Base-by-base conservation (phyloP, 64 coral and sea anemone species). In the Stichodactyla mertensii region DNA sequence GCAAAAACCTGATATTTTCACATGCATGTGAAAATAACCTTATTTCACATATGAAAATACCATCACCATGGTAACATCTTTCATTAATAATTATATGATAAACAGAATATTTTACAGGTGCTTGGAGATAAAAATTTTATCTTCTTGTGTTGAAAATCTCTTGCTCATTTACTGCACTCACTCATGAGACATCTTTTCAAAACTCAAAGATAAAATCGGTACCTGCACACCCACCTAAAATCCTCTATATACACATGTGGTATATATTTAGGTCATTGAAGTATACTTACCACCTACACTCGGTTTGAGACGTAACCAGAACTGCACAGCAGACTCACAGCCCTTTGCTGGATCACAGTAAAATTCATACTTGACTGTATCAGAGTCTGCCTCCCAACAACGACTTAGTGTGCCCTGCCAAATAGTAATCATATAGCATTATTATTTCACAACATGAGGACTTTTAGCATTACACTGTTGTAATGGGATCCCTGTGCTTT, bases 331-430 rank as follows among this genome's bases (percentile, higher is more conserved):
- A 19, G 78, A 71, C 19, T 85, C 94, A n/a, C 94, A 95, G 4
- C 94, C 94, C 62, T 71, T 53, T 13, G 55, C 88, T 52, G 94
- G 51, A n/a, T 95, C 88, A 84, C 94, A 95, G 61, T 90, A 95
- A 62, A 95, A 95, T 60, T 95, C 94, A 85, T 87, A 95, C 15
- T 90, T 87, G 24, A 90, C 85, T 16, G 57, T 92, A 52, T 92
- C 85, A 28, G 85, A 18, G 53, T 86, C 55, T 6, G 94, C 91
- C 20, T 86, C 83, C 82, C 28, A 92, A 64, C 94, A 95, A n/a
- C n/a, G 52, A 57, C 57, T 71, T n/a, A 88, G 52, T 57, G 80
- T 83, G 53, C 82, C 87, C 94, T 95, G n/a, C 53, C 69, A 87
- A 26, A 7, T 14, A 89, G 24, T 45, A 31, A 26, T 52, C 13